Percentiles rank a stretch among this genome's conserved stretches.
These are phyloP conservation scores for Drosophila algonquin DNA, from an alignment of 2,888 invertebrate genomes.

Conservation along the genomic window DNA sequence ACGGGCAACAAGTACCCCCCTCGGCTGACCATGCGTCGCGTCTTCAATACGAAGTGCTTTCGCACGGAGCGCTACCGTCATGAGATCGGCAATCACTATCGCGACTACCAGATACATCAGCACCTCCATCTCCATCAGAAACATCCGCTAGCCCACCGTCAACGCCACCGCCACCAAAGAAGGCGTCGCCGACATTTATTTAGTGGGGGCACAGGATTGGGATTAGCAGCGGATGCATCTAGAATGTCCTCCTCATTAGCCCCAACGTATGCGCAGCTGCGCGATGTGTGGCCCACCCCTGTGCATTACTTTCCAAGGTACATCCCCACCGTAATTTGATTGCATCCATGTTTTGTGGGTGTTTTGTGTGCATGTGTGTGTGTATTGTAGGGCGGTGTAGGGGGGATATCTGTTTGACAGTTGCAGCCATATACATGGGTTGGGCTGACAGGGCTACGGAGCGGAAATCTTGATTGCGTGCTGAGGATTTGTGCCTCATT, in stretches of 20 bases:
- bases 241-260: constrained; percentile 43
- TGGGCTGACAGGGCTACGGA: constrained; percentile 12
- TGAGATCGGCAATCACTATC: constrained; percentile 83
- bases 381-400: constrained; percentile 8
- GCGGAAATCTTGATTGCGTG: background rate
- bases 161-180: constrained; percentile 24
- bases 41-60: constrained; percentile 67
- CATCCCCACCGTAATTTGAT: background rate
- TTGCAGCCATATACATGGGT: constrained; percentile 49
- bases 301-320: constrained; percentile 78
- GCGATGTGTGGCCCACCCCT: constrained; percentile 69
- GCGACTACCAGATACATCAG: constrained; percentile 73
- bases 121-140: constrained; percentile 29
- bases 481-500: constrained; percentile 41
- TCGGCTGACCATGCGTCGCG: constrained; percentile 67
- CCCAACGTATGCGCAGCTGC: constrained; percentile 49
- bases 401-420: constrained; percentile 39
- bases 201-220: background rate
- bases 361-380: constrained; percentile 3
- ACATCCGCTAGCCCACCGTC: constrained; percentile 23
- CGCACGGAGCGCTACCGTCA: constrained; percentile 66
- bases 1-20: constrained; percentile 50
- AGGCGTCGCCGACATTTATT: constrained; percentile 35
- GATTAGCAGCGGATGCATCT: constrained; percentile 4
- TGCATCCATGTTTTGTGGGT: background rate